These are phyloP conservation scores for Nycticorax nycticorax DNA, from an alignment of 2,113 vertebrate genomes.

Conservation along the genomic window DNA sequence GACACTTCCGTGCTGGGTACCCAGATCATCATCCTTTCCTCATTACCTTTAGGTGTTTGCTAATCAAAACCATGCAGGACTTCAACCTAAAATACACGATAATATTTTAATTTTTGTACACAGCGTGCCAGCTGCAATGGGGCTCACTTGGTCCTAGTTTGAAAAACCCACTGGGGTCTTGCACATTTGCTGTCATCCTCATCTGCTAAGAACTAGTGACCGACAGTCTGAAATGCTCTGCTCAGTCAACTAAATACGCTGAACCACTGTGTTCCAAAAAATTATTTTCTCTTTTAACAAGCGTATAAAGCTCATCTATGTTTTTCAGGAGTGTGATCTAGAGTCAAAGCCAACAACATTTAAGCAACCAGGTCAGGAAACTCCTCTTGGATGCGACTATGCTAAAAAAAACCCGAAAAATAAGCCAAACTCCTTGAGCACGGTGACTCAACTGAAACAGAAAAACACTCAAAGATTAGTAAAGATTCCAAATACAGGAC, in stretches of 20 bases:
- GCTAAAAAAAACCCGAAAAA: no score
- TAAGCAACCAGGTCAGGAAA: neutral
- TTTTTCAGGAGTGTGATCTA: neutral
- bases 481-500: neutral
- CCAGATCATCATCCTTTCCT: neutral
- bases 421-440: neutral
- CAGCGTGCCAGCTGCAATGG: neutral
- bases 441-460: neutral
- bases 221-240: neutral
- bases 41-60: neutral
- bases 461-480: accelerated
- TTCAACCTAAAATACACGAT: neutral
- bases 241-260: neutral
- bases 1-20: neutral
- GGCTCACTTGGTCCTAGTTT: neutral
- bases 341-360: neutral
- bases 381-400: neutral
- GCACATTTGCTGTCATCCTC: neutral
- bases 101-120: neutral
- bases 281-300: neutral
- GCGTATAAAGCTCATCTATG: neutral
- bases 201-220: neutral
- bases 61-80: neutral
- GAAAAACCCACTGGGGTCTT: neutral
- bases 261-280: neutral